A percentile compares a stretch with the other conserved stretches of the same genome.
Conservation (phyloP, 2,888 invertebrate genomes). For the Allacma fusca region DNA sequence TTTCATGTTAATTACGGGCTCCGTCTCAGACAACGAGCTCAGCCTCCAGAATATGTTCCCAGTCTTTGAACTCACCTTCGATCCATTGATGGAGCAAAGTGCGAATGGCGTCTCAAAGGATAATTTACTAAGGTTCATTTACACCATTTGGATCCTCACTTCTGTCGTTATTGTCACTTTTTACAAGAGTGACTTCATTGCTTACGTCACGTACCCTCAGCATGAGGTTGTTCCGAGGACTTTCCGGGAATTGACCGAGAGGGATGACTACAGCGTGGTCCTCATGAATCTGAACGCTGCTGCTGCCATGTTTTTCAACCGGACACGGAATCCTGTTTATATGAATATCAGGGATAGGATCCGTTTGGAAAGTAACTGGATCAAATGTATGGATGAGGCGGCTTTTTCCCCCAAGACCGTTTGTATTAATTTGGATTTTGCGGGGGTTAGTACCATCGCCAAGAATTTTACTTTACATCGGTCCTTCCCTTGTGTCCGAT, state of each 20-base stretch:
- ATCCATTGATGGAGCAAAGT: background rate
- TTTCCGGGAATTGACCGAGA: background rate
- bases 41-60: background rate
- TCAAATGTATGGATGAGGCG: background rate
- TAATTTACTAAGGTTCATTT: background rate
- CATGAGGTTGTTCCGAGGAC: background rate
- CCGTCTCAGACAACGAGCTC: background rate
- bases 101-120: background rate
- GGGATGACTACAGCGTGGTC: background rate
- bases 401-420: background rate
- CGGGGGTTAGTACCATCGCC: background rate
- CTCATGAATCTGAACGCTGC: conserved; percentile 3
- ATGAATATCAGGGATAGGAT: background rate
- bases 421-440: conserved; percentile 14
- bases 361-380: background rate
- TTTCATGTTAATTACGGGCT: background rate
- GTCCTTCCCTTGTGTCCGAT: background rate
- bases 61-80: background rate
- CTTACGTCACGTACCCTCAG: conserved; percentile 14
- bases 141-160: background rate
- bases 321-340: background rate
- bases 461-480: background rate
- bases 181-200: conserved; percentile 25
- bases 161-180: background rate
- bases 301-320: background rate